These are phyloP conservation scores for Cryptoprocta ferox DNA, from an alignment of 2,797 vertebrate genomes.

Conservation along the genomic window DNA sequence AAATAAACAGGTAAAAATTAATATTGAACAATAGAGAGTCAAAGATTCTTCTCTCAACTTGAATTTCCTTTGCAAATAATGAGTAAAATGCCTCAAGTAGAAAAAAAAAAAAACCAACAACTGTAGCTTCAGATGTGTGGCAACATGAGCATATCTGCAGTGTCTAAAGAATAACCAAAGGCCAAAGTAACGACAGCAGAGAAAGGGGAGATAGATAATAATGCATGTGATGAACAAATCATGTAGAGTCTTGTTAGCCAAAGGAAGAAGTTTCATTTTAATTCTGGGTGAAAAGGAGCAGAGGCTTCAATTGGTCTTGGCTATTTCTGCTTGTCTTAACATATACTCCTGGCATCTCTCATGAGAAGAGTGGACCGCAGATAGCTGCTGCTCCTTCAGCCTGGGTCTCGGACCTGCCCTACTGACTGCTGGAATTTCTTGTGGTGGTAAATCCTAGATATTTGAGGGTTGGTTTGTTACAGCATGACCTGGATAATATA, in stretches of 20 bases:
- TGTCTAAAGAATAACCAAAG: not conserved
- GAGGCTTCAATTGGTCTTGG: not conserved
- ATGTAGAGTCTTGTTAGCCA: not conserved
- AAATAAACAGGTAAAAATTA: not conserved
- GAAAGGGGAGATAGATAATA: too few relatives aligned
- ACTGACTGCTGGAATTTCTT: not conserved
- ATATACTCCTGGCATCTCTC: not conserved
- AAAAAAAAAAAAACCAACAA: not conserved
- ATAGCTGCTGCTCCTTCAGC: not conserved
- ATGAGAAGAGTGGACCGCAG: not conserved
- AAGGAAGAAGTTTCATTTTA: not conserved
- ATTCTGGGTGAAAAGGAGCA: not conserved
- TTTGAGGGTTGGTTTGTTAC: not conserved
- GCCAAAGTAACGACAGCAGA: not conserved
- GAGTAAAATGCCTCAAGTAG: not conserved
- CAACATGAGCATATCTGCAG: not conserved
- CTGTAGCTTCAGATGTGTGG: not conserved
- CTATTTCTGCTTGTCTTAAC: not conserved
- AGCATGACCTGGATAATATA: not conserved
- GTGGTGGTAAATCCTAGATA: not conserved
- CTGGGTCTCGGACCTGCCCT: not conserved
- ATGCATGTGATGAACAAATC: not conserved
- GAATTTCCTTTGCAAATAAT: constrained; percentile 8
- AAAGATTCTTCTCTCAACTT: not conserved
- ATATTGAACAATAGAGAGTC: not conserved